Conservation (phyloP, 1,140 invertebrate genomes). For the Aporrectodea caliginosa region DNA sequence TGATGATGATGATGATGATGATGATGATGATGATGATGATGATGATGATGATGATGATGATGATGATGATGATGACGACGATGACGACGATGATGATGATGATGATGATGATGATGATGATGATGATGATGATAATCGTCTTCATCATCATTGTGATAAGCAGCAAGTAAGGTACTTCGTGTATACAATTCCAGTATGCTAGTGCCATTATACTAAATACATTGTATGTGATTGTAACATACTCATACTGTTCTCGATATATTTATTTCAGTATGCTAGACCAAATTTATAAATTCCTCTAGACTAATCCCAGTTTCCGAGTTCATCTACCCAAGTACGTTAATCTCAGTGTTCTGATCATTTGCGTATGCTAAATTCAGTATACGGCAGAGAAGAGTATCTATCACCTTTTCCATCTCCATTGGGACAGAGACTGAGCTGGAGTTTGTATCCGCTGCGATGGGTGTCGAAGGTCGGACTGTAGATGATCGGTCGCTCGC, state of each 20-base stretch:
- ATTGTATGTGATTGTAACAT: no score
- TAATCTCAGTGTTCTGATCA: no score
- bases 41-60: not conserved
- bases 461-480: slow-evolving; percentile 27
- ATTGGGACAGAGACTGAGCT: slow-evolving; percentile 21
- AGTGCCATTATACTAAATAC: no score
- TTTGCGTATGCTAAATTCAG: no score
- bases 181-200: no score
- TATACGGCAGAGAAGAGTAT: no score
- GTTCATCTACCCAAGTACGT: no score
- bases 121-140: not conserved
- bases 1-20: not conserved
- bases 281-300: no score
- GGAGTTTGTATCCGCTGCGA: slow-evolving; percentile 27
- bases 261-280: no score
- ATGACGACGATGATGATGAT: not conserved
- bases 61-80: not conserved
- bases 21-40: not conserved
- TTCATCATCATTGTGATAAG: not conserved
- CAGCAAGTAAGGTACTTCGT: no score
- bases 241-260: no score
- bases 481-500: slow-evolving; percentile 17
- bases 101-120: not conserved
- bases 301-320: no score
- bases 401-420: slow-evolving; percentile 29